Percentiles rank a stretch among this genome's conserved stretches.
Evolutionary conservation across 2,797 vertebrate species (phyloP).

Genomic region (Scolopax bukidnonensis): DNA sequence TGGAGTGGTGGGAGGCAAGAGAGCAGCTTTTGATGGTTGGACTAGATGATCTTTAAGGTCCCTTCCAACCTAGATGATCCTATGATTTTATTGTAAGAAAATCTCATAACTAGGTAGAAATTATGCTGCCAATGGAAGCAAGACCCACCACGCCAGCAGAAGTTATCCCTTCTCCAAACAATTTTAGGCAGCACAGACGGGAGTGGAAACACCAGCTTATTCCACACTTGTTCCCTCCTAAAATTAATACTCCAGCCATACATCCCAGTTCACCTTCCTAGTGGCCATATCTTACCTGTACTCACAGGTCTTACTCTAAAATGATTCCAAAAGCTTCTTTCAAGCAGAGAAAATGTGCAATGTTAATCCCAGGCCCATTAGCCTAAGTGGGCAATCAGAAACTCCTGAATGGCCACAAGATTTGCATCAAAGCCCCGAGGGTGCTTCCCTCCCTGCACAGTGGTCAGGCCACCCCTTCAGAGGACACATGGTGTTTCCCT

Average conservation of each 20-base stretch:
- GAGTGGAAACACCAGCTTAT: not conserved
- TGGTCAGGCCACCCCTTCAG: rapidly evolving
- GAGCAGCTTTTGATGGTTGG: not conserved
- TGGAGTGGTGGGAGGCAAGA: not conserved
- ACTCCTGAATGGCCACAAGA: not conserved
- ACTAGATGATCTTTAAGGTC: too few relatives aligned
- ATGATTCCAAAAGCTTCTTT: not conserved
- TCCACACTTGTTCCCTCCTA: not conserved
- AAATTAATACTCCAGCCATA: not conserved
- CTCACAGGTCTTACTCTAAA: not conserved
- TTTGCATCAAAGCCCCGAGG: not conserved
- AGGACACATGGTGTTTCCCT: not conserved
- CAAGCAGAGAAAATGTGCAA: not conserved
- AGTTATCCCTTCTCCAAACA: not conserved
- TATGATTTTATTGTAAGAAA: not conserved
- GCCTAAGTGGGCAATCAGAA: not conserved
- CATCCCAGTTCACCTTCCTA: not conserved
- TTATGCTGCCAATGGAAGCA: not conserved
- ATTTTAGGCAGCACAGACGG: not conserved
- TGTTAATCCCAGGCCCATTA: not conserved
- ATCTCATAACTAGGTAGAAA: not conserved
- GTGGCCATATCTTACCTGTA: rapidly evolving
- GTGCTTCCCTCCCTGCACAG: not conserved
- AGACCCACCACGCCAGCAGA: not conserved
- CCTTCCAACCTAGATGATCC: too few relatives aligned